phyloP scores from a whole-genome alignment of 64 coral and sea anemone species.

The Stylophora pistillata region DNA sequence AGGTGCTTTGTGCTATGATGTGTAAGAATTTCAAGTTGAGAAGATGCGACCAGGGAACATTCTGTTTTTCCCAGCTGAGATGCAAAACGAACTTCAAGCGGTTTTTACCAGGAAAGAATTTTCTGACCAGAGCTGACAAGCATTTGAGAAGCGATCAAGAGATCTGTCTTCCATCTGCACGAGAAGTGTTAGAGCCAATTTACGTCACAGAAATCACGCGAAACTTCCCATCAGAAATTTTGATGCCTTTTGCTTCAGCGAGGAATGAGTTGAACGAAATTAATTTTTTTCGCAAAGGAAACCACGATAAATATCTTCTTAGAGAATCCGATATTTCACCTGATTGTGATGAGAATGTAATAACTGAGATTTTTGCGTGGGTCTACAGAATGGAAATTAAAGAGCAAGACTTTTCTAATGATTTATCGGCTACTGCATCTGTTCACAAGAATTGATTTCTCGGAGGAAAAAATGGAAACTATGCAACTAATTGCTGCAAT shows the following conservation, averaged over 20 bases:
- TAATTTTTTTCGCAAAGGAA: conserved; percentile 16
- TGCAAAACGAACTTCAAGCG: background rate
- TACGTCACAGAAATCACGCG: conserved; percentile 26
- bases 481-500: background rate
- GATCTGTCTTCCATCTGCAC: conserved; percentile 8
- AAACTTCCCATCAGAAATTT: conserved; percentile 41
- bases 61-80: background rate
- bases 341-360: conserved; percentile 7
- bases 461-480: background rate
- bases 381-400: conserved; percentile 20
- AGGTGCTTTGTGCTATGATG: background rate
- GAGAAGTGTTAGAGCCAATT: conserved; percentile 24
- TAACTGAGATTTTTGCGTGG: conserved; percentile 39
- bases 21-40: conserved; percentile 31
- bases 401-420: background rate
- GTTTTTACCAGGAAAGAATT: background rate
- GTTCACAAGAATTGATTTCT: background rate
- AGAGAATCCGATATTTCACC: background rate
- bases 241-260: conserved; percentile 34
- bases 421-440: background rate
- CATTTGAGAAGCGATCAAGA: conserved; percentile 31
- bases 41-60: background rate
- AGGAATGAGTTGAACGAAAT: conserved; percentile 2
- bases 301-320: background rate
- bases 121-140: background rate